Evolutionary conservation across 2,888 invertebrate species (phyloP), one percentile per base, ranked within the genome.

Genomic region (Noctua fimbriata): DNA sequence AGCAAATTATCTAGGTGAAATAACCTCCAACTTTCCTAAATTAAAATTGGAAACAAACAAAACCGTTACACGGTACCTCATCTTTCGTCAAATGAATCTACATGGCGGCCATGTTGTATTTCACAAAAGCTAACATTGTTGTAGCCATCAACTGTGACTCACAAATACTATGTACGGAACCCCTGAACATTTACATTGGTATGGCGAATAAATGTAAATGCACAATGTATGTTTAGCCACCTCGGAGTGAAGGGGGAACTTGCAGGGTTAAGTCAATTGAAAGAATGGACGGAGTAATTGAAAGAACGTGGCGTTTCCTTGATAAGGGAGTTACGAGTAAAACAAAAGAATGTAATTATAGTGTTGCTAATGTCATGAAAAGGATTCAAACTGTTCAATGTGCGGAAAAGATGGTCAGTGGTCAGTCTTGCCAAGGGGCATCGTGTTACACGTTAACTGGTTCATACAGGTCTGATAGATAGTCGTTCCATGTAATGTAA

Each of bases 151-250:
- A 83, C 75, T 70, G 80, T 78, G 79, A 81, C 81, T 80, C 79
- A 81, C 83, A 81, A 76, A 87, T 80, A 78, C 66, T 79, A 74
- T 82, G 83, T 81, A 79, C 47, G 70, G 66, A 81, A 75, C 65
- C 83, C 73, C 75, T 41, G 67, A 69, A 58, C 77, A 89, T 89
- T 89, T 86, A 83, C 89, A 89, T 89, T 65, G 73, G 63, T 79
- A 89, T 88, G 81, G 79, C 28, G 32, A 80, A 89, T 89, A 85
- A 81, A 89, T 89, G 88, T 81, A 88, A 86, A 89, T 89, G 70
- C 36, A 81, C 76, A 74, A 85, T 83, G 78, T 88, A 83, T 88
- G 82, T 84, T 87, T 77, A 87, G 82, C 77, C 84, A 86, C 89
- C 83, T 84, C 63, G 21, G 55, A 67, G 55, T 72, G 47, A 77